These are phyloP conservation scores for Silurus glanis DNA, from an alignment of 2,113 vertebrate genomes.

Conservation along the genomic window DNA sequence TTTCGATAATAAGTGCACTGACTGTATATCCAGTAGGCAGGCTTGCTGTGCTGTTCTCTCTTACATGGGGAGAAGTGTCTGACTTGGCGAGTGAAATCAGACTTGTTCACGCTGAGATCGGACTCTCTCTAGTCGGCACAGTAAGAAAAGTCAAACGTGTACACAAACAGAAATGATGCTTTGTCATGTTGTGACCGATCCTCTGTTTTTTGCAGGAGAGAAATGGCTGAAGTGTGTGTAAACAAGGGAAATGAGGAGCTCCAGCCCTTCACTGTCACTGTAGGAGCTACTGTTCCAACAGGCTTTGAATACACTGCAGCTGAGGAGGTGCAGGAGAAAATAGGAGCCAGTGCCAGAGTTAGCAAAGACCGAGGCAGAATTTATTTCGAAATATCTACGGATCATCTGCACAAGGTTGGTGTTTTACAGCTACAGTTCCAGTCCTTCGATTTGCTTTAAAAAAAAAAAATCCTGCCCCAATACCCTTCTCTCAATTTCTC, in stretches of 20 bases:
- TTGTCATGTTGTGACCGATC: background rate
- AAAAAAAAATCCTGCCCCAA: no score
- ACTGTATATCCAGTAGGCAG: background rate
- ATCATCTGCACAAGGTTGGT: conserved; percentile 81
- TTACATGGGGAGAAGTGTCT: background rate
- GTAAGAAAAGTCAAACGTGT: background rate
- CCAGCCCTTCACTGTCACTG: conserved; percentile 66
- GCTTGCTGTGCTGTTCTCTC: no score
- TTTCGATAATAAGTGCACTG: conserved; percentile 4
- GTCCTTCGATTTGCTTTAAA: background rate
- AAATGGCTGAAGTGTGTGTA: background rate
- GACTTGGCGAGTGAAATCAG: no score
- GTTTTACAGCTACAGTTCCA: conserved; percentile 13
- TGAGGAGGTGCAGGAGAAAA: conserved; percentile 90
- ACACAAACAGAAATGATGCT: background rate
- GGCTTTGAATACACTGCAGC: conserved; percentile 91
- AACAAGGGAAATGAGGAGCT: background rate
- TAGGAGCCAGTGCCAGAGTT: conserved; percentile 78
- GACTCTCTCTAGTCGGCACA: background rate
- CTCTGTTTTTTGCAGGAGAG: background rate
- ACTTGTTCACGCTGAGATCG: background rate
- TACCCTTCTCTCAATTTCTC: no score
- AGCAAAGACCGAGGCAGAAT: conserved; percentile 92
- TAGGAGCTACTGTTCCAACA: conserved; percentile 94
- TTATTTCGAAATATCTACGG: conserved; percentile 85